These are phyloP conservation scores for Melipona beecheii DNA, from an alignment of 2,888 invertebrate species.

Conservation along the genomic window DNA sequence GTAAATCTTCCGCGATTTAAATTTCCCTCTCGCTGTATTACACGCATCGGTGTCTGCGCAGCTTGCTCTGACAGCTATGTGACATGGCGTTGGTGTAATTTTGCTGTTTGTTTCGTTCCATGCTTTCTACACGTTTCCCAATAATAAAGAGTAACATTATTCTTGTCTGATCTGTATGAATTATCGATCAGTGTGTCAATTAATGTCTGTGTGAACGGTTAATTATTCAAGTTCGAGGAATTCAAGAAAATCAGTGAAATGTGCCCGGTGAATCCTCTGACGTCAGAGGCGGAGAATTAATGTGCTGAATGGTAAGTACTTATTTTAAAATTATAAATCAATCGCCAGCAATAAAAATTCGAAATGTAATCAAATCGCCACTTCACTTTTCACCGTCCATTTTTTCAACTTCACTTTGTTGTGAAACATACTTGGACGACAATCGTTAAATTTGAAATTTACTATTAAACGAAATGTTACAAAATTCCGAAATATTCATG, in stretches of 20 bases:
- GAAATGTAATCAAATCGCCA: not conserved
- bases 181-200: not conserved
- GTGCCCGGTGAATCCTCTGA: slow-evolving; percentile 56
- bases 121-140: slow-evolving; percentile 6
- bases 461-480: not conserved
- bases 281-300: slow-evolving; percentile 57
- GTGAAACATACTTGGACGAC: slow-evolving; percentile 54
- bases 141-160: not conserved
- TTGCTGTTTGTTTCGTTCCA: slow-evolving; percentile 30
- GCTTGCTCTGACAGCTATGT: slow-evolving; percentile 49
- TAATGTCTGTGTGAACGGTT: slow-evolving; percentile 13
- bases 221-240: not conserved
- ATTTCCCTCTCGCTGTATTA: slow-evolving; percentile 10
- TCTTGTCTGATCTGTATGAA: not conserved
- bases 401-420: not conserved
- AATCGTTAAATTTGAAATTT: not conserved
- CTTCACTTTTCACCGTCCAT: not conserved
- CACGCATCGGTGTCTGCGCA: slow-evolving; percentile 49
- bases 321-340: slow-evolving; percentile 1
- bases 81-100: slow-evolving; percentile 49
- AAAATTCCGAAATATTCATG: not conserved
- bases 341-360: not conserved
- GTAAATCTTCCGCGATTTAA: not conserved
- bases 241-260: slow-evolving; percentile 38
- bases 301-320: slow-evolving; percentile 71